Evolutionary conservation across 2,888 invertebrate species (phyloP).

Genomic region (Lapara coniferarum): DNA sequence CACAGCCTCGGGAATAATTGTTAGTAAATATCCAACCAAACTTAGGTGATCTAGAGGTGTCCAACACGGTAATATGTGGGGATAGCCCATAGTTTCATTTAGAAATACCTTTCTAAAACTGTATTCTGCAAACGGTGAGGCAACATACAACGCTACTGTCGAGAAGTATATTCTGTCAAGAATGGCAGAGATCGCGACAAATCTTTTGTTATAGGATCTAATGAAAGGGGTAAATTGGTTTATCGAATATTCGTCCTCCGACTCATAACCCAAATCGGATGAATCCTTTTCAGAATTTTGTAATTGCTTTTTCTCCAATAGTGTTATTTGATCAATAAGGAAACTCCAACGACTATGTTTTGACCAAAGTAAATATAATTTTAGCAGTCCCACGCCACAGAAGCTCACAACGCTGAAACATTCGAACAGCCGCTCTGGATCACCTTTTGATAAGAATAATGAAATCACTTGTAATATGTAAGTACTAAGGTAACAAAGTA

Average conservation of each 20-base stretch:
- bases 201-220: slow-evolving; percentile 51
- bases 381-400: slow-evolving; percentile 62
- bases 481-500: slow-evolving; percentile 48
- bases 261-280: slow-evolving; percentile 46
- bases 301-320: slow-evolving; percentile 52
- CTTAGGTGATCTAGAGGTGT: slow-evolving; percentile 50
- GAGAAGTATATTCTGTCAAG: slow-evolving; percentile 55
- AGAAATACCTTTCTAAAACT: slow-evolving; percentile 40
- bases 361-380: slow-evolving; percentile 52
- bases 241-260: slow-evolving; percentile 40
- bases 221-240: slow-evolving; percentile 40
- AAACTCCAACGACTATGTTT: slow-evolving; percentile 50
- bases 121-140: slow-evolving; percentile 64
- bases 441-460: slow-evolving; percentile 47
- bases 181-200: slow-evolving; percentile 45
- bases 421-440: slow-evolving; percentile 57
- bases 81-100: slow-evolving; percentile 39
- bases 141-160: slow-evolving; percentile 54
- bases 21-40: slow-evolving; percentile 49
- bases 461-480: slow-evolving; percentile 53
- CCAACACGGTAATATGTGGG: slow-evolving; percentile 68
- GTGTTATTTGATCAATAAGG: slow-evolving; percentile 47
- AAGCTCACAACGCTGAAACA: slow-evolving; percentile 65
- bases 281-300: slow-evolving; percentile 28
- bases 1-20: slow-evolving; percentile 52